A percentile compares a stretch with the other conserved stretches of the same genome.
phyloP scores from a whole-genome alignment of 1,140 invertebrate genomes.

The Drosophila ficusphila region DNA sequence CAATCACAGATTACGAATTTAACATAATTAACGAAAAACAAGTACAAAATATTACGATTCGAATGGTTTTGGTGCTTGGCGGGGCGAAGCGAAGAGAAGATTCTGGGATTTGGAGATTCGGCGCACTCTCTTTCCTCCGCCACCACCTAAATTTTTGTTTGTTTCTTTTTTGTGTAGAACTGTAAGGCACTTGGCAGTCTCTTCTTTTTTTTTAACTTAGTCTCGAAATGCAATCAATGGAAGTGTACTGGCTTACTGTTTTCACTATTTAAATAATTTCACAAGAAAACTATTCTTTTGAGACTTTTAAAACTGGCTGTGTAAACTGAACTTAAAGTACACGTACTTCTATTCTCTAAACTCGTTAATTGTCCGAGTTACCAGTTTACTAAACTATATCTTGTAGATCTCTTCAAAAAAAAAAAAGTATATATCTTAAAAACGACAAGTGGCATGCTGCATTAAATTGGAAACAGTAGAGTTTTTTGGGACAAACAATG shows the following conservation, averaged over 20 bases:
- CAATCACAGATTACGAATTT: constrained; percentile 68
- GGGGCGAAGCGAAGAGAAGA: background rate
- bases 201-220: constrained; percentile 28
- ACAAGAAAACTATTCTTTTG: too few relatives aligned
- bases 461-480: constrained; percentile 12
- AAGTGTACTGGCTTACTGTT: constrained; percentile 11
- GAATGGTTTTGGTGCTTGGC: background rate
- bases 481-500: background rate
- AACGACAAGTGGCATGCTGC: background rate
- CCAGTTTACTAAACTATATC: too few relatives aligned
- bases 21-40: constrained; percentile 37
- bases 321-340: too few relatives aligned
- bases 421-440: background rate
- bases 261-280: background rate
- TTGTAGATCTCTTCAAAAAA: too few relatives aligned
- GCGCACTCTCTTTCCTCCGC: background rate
- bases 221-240: constrained; percentile 21
- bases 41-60: constrained; percentile 2
- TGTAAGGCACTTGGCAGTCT: constrained; percentile 38
- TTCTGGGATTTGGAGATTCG: constrained; percentile 2
- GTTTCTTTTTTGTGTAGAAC: background rate
- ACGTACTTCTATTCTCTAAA: too few relatives aligned
- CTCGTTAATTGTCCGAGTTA: too few relatives aligned
- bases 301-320: too few relatives aligned
- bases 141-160: background rate